Evolutionary conservation across 2,113 vertebrate species (phyloP), one percentile per base, ranked within the genome.

Genomic region (Tricholaema leucomelas): DNA sequence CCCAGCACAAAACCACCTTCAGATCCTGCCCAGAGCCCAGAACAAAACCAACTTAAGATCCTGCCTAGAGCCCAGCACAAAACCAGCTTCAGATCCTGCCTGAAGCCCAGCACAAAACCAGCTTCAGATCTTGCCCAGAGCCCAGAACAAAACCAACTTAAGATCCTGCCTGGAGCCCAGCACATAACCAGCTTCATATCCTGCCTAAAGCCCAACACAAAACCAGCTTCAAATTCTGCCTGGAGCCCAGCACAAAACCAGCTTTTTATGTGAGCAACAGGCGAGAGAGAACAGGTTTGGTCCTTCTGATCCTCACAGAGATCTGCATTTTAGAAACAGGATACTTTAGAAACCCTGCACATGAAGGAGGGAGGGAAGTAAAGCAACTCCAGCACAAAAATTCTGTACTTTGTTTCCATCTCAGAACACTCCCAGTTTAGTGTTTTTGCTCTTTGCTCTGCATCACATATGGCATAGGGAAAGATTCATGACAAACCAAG

Each of bases 401-500:
- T 31, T 20, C 46, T 84, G 74, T 6, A 24, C 18, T 35, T 61
- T 28, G 16, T 36, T 77, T 78, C 42, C 0, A 0, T 27, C 73
- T 93, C 48, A 19, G 61, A 83, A 23, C 31, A n/a, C 72, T 7
- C 48, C 31, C 11, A 8, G 19, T 61, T 28, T 4, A 50, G 30
- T 5, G 8, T 1, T 71, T 83, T 15, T 67, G 28, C 61, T 66
- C 21, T 71, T 80, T 38, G 35, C 31, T 66, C 52, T 78, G 60
- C 46, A 30, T 12, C 46, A 1, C 0, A 0, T 10, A n/a, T 0
- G 4, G 35, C 13, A 15, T 3, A 3, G 6, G 13, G 15, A 6
- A 12, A 28, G 24, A 35, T 40, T 24, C 1, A 0, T 0, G 0
- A 20, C 42, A 38, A 71, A 30, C 20, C 24, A 28, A 23, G 65